Evolutionary conservation across 2,113 vertebrate genomes (phyloP).

Genomic region (Lepisosteus osseus): DNA sequence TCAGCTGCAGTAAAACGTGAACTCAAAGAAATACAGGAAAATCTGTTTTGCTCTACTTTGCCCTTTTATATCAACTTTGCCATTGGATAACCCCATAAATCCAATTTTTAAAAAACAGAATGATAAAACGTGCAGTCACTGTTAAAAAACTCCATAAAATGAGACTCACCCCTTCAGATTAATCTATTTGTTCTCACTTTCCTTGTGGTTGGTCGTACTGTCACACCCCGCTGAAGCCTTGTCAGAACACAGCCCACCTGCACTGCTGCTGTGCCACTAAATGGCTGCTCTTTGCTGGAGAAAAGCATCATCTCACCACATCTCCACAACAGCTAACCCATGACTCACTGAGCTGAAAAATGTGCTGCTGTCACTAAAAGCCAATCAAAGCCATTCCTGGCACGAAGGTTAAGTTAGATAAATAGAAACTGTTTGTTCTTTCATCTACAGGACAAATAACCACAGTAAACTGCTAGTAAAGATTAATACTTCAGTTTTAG

Average conservation of each 20-base stretch:
- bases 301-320: slow-evolving; percentile 35
- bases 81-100: too few species aligned
- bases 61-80: too few species aligned
- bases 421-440: not conserved
- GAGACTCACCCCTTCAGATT: slow-evolving; percentile 30
- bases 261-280: slow-evolving; percentile 12
- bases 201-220: not conserved
- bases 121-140: not conserved
- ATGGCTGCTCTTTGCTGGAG: not conserved
- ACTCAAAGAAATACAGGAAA: too few species aligned
- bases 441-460: not conserved
- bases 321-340: slow-evolving; percentile 23
- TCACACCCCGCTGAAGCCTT: not conserved
- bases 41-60: too few species aligned
- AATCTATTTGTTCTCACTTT: slow-evolving; percentile 7
- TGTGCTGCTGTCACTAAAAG: not conserved
- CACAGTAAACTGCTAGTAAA: too few species aligned
- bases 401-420: not conserved
- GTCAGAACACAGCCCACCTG: slow-evolving; percentile 27
- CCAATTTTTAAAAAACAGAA: not conserved
- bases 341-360: not conserved
- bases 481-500: too few species aligned
- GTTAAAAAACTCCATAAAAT: not conserved
- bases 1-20: too few species aligned
- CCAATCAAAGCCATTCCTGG: not conserved